Evolutionary conservation across 2,797 vertebrate genomes (phyloP), one percentile per base, ranked within the genome.

Genomic region (Sebastes ruberrimus): DNA sequence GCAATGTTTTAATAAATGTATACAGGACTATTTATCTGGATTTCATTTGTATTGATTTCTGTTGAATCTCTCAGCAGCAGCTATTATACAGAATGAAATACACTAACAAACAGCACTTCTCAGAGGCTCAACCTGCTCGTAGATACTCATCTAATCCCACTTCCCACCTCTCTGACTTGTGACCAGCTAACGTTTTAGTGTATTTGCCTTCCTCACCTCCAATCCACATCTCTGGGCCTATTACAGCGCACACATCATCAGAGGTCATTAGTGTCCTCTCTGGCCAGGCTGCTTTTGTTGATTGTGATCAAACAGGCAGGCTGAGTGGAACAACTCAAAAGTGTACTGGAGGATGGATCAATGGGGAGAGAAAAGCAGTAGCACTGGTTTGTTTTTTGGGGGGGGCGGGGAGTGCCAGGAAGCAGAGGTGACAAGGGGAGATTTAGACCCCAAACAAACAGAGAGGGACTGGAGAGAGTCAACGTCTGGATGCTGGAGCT

Each of bases 321-420:
- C 27, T 14, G 63, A 82, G 79, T 71, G 55, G 53, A 83, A 67
- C 56, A 59, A 80, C 57, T 68, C 70, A 69, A 70, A 85, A 32
- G 62, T 68, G 33, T 14, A 64, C n/a, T 25, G 61, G 56, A 33
- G 70, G 38, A 74, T 42, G 68, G 64, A 78, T 73, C 77, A 55
- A 38, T 42, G 78, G 70, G 73, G 71, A 70, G 77, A 52, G 80
- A 65, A 61, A 78, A 83, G 82, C 81, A 80, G 86, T 81, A 86
- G 82, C 76, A 35, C 81, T 86, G 94, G 94, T 95, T 95, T 94
- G 81, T 90, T 85, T 88, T 76, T 2, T 14, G 11, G 35, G 35
- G 61, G 80, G 69, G 73, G 79, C 28, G 35, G 53, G 46, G 78
- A 78, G 71, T 25, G 78, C 86, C 88, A 95, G 93, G 94, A 95